Percentiles rank a stretch among this genome's conserved stretches.
Evolutionary conservation across 2,797 vertebrate species (phyloP).

Genomic region (Vespertilio murinus): DNA sequence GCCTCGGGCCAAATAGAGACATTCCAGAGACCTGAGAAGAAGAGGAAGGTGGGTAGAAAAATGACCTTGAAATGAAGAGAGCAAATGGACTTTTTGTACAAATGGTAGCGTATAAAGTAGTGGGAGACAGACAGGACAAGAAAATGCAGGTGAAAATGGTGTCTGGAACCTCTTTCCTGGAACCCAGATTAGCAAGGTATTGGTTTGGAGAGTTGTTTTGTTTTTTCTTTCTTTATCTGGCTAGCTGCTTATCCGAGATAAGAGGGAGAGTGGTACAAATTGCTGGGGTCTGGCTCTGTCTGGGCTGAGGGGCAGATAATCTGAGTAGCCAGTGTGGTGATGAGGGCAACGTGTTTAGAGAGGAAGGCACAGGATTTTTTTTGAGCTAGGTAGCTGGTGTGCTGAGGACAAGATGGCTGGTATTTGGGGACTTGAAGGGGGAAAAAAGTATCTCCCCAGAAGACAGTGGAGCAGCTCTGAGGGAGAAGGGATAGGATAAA

Average conservation of each 20-base stretch:
- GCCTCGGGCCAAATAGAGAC: not conserved
- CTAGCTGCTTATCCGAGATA: not conserved
- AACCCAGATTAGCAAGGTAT: not conserved
- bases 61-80: not conserved
- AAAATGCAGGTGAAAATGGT: not conserved
- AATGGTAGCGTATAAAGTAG: not conserved
- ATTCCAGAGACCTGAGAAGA: conserved; percentile 14
- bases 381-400: not conserved
- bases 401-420: not conserved
- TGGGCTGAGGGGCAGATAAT: not conserved
- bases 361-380: not conserved
- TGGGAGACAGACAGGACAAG: not conserved
- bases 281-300: not conserved
- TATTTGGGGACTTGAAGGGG: not conserved
- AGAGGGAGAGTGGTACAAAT: not conserved
- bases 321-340: not conserved
- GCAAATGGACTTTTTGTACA: not conserved
- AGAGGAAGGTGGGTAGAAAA: conserved; percentile 6
- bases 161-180: not conserved
- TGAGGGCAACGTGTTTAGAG: not conserved
- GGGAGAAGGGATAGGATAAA: not conserved
- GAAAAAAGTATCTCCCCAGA: not conserved
- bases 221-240: not conserved
- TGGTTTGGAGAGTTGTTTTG: not conserved
- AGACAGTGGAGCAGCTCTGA: not conserved